Conservation (phyloP, 2,888 invertebrate genomes). For the Hylaea fasciaria region DNA sequence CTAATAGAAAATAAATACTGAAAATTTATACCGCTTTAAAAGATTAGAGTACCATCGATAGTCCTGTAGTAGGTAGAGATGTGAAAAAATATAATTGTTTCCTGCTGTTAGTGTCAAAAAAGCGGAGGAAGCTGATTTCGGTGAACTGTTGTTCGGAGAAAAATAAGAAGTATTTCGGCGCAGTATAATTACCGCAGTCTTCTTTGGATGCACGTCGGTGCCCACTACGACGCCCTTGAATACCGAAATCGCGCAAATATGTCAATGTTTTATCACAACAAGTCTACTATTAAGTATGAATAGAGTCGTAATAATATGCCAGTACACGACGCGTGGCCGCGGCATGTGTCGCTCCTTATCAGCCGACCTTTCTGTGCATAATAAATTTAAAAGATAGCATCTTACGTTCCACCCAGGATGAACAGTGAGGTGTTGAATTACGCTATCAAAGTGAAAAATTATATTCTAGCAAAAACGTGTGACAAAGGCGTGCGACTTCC, state of each 20-base stretch:
- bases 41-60: too few species aligned
- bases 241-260: slow-evolving; percentile 32
- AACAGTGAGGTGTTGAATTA: slow-evolving; percentile 12
- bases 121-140: too few species aligned
- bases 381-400: slow-evolving; percentile 28
- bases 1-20: too few species aligned
- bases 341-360: slow-evolving; percentile 69
- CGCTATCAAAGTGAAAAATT: slow-evolving; percentile 14
- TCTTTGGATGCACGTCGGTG: too few species aligned
- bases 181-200: too few species aligned
- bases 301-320: slow-evolving; percentile 40
- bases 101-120: too few species aligned
- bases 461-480: slow-evolving; percentile 6
- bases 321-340: slow-evolving; percentile 54
- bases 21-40: too few species aligned
- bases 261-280: slow-evolving; percentile 38
- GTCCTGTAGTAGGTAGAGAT: too few species aligned
- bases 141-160: too few species aligned
- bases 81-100: too few species aligned
- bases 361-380: slow-evolving; percentile 61
- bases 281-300: slow-evolving; percentile 39
- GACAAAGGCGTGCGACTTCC: background rate
- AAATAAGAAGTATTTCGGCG: too few species aligned
- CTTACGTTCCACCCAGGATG: slow-evolving; percentile 21
- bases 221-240: slow-evolving; percentile 27